Percentiles rank a stretch among this genome's conserved stretches.
These are phyloP conservation scores for Ictidomys tridecemlineatus DNA, from an alignment of 2,113 vertebrate genomes.

Conservation along the genomic window DNA sequence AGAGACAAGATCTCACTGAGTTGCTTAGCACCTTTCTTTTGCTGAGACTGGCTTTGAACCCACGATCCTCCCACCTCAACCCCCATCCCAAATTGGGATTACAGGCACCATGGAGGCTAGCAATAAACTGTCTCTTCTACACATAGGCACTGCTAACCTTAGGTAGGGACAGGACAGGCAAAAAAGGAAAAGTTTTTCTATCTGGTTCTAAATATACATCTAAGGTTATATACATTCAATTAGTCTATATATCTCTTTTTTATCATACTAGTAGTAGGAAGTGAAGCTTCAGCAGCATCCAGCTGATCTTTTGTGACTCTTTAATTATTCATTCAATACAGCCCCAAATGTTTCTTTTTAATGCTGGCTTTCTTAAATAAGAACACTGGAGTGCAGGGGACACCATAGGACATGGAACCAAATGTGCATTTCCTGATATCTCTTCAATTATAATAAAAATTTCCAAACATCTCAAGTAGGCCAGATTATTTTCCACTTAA, in stretches of 20 bases:
- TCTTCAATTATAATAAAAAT: slow-evolving; percentile 6
- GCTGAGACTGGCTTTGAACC: no score
- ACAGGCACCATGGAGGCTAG: no score
- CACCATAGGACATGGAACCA: not conserved
- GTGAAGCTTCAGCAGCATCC: not conserved
- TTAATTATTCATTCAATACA: not conserved
- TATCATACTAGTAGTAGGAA: not conserved
- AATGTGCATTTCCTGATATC: not conserved
- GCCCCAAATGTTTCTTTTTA: not conserved
- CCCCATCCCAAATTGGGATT: no score
- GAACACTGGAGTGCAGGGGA: not conserved
- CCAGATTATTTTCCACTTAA: slow-evolving; percentile 6
- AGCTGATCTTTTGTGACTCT: not conserved
- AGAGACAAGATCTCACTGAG: no score
- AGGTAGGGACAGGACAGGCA: no score
- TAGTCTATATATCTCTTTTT: not conserved
- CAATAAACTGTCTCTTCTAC: no score
- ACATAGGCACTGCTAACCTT: no score
- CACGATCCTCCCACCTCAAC: no score
- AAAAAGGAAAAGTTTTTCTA: no score
- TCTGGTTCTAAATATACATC: no score
- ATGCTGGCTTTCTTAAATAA: slow-evolving; percentile 6
- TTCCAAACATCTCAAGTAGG: not conserved
- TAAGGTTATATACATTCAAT: no score
- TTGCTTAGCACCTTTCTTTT: no score